Evolutionary conservation across 2,888 invertebrate species (phyloP).

Genomic region (Ormyrus labotus): DNA sequence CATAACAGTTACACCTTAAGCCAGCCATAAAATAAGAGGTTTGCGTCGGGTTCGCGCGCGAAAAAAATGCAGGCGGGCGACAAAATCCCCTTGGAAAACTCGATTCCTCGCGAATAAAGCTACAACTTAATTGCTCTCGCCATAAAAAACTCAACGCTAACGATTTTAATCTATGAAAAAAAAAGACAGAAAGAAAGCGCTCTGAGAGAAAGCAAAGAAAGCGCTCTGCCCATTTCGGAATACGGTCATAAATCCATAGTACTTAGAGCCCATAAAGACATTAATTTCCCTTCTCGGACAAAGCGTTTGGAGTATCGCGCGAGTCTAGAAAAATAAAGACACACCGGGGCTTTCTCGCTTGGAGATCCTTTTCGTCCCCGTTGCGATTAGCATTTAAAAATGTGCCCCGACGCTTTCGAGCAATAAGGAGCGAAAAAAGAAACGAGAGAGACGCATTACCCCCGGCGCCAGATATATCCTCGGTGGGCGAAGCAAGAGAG

Average conservation of each 20-base stretch:
- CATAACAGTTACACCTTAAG: constrained; percentile 26
- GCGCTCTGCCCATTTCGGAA: constrained; percentile 25
- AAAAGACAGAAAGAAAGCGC: neutral
- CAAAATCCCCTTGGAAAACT: constrained; percentile 14
- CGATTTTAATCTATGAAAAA: constrained; percentile 45
- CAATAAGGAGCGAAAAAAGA: constrained; percentile 29
- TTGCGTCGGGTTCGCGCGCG: neutral
- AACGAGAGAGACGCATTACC: neutral
- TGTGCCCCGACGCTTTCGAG: constrained; percentile 25
- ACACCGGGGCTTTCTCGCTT: neutral
- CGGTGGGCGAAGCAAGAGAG: no score
- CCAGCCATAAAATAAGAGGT: neutral
- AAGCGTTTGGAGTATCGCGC: constrained; percentile 8
- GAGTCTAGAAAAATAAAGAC: constrained; percentile 37
- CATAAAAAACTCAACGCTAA: constrained; percentile 51
- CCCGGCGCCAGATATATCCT: no score
- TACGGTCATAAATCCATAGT: constrained; percentile 44
- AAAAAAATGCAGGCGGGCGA: no score
- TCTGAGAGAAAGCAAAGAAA: neutral
- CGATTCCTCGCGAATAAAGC: constrained; percentile 42
- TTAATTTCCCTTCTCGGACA: constrained; percentile 43
- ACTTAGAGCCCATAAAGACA: constrained; percentile 50
- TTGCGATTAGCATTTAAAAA: constrained; percentile 51
- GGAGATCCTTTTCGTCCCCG: constrained; percentile 41
- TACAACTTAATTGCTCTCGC: constrained; percentile 43